Base-by-base conservation (phyloP, 2,797 vertebrate genomes). In the Garrulus glandarius region DNA sequence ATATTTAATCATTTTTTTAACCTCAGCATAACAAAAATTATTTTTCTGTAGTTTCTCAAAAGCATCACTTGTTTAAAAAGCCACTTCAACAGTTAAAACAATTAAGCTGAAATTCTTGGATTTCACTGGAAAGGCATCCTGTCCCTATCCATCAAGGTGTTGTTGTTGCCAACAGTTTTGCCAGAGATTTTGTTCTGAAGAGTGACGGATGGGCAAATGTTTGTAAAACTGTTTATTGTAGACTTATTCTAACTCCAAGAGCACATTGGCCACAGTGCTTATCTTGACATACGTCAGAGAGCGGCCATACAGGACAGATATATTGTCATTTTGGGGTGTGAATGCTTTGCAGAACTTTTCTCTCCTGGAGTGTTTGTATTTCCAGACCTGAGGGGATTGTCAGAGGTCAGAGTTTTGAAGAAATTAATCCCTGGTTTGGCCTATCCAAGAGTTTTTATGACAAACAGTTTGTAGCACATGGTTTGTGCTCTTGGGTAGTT, bases 111-210 rank as follows among this genome's bases (percentile, higher is more conserved):
- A 79, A 74, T 82, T 90, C 85, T 82, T 91, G 82, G 77, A 64
- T 97, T 93, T 93, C 82, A 37, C 56, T 93, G 72, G 70, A 88
- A 91, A 76, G 63, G 83, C 70, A 89, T 93, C 89, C 70, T 83
- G 43, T 64, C 87, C 61, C 64, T 57, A 87, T 95, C 84, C 89
- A 88, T 95, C 87, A 86, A 86, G 79, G 72, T 61, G 76, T n/a
- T 69, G 76, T n/a, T 69, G 37, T 37, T 4, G 13, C 84, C 55
- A 69, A 49, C 39, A 49, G 53, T 87, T 93, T 84, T 87, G 84
- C 82, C 91, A 94, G 82, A 65, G 69, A 15, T 76, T 87, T 81
- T 75, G n/a, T 86, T 65, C 76, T 6, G 1, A n/a, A 39, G 79
- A 69, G 71, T 78, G 93, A 95, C 63, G 81, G 78, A 92, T 63